Percentiles rank a stretch among this genome's conserved stretches.
Conservation (phyloP, 2,888 invertebrate species). For the Sinelater perroti region DNA sequence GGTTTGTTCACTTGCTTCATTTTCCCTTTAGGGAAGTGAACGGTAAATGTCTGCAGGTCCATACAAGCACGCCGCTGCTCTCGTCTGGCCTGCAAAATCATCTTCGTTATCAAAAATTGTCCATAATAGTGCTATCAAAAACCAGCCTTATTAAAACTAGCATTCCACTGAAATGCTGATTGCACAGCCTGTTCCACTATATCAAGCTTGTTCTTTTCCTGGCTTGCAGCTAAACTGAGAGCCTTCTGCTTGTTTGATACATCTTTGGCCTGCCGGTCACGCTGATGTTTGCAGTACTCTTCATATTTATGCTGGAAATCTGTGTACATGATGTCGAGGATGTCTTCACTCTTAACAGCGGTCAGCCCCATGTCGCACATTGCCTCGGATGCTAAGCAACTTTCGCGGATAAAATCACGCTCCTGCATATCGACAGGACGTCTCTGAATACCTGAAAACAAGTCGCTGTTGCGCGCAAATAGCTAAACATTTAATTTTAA, state of each 20-base stretch:
- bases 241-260: slow-evolving; percentile 74
- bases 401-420: slow-evolving; percentile 84
- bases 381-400: slow-evolving; percentile 82
- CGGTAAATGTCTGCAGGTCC: slow-evolving; percentile 90
- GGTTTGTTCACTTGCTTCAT: slow-evolving; percentile 60
- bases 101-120: background rate
- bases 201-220: slow-evolving; percentile 68
- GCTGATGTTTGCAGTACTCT: slow-evolving; percentile 81
- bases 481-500: background rate
- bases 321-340: slow-evolving; percentile 92
- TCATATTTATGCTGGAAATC: slow-evolving; percentile 97
- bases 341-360: slow-evolving; percentile 90
- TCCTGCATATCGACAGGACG: slow-evolving; percentile 91
- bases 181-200: slow-evolving; percentile 84
- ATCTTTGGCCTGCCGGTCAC: slow-evolving; percentile 75
- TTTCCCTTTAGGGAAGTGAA: slow-evolving; percentile 76
- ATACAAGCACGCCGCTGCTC: slow-evolving; percentile 84
- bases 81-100: slow-evolving; percentile 62
- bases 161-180: slow-evolving; percentile 90
- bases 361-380: slow-evolving; percentile 94
- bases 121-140: background rate
- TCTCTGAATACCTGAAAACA: slow-evolving; percentile 60
- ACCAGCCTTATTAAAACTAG: slow-evolving; percentile 75
- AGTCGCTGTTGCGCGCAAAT: background rate
- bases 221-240: slow-evolving; percentile 65